Conservation (phyloP, 1,140 invertebrate species). For the Drosophila sulfurigaster region DNA sequence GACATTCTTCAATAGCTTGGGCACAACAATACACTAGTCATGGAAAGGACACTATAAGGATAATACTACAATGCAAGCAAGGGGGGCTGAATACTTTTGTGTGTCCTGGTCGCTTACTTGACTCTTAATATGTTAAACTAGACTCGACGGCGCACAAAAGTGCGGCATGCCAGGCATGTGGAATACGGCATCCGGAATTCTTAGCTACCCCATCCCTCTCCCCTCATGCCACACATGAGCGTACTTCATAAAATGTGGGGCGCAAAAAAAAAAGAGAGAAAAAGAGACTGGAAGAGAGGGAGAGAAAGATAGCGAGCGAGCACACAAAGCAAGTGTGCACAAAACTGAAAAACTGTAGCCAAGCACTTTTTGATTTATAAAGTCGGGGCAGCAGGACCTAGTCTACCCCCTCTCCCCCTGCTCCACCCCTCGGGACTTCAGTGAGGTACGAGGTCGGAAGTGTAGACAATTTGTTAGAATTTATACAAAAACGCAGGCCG, state of each 20-base stretch:
- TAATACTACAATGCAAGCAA: constrained; percentile 38
- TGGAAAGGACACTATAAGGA: constrained; percentile 35
- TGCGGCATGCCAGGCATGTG: constrained; percentile 76
- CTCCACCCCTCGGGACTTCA: too few species aligned
- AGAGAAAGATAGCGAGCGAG: constrained; percentile 38
- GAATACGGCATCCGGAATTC: constrained; percentile 59
- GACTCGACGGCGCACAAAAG: constrained; percentile 72
- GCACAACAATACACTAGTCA: constrained; percentile 9
- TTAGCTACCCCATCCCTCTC: neutral
- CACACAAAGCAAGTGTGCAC: constrained; percentile 76
- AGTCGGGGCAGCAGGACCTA: constrained; percentile 30
- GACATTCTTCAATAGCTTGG: constrained; percentile 8
- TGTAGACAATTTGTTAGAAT: constrained; percentile 83
- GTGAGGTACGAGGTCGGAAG: constrained; percentile 55
- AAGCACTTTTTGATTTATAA: constrained; percentile 82
- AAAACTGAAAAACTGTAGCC: constrained; percentile 81
- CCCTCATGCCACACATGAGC: constrained; percentile 30
- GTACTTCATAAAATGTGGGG: constrained; percentile 66
- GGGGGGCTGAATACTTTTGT: neutral
- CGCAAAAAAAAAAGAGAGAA: constrained; percentile 37
- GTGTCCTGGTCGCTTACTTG: constrained; percentile 55
- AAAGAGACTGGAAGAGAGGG: neutral
- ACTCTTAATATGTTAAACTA: constrained; percentile 79
- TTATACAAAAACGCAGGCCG: constrained; percentile 78
- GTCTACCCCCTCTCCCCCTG: neutral